Conservation (phyloP, 1,140 invertebrate genomes). For the Mamestra configurata region DNA sequence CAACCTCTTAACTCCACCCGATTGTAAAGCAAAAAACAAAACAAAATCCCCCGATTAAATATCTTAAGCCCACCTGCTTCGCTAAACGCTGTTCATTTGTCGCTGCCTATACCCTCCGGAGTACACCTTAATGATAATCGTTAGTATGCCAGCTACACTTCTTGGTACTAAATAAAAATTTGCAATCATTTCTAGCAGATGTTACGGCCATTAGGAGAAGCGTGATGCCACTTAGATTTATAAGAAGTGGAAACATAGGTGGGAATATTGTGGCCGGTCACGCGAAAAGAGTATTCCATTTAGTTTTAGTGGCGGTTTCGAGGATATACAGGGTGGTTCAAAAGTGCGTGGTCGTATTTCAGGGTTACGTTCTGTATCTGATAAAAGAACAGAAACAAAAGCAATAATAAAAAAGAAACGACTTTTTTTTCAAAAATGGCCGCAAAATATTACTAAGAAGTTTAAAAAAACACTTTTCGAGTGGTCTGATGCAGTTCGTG, state of each 20-base stretch:
- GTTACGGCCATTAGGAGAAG: constrained; percentile 51
- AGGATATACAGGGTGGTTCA: constrained; percentile 29
- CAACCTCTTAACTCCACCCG: not conserved
- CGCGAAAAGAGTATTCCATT: not conserved
- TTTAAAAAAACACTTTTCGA: no score
- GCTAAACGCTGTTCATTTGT: constrained; percentile 49
- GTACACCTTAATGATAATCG: constrained; percentile 55
- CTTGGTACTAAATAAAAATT: constrained; percentile 61
- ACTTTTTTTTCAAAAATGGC: no score
- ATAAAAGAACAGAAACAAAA: no score
- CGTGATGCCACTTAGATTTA: constrained; percentile 7
- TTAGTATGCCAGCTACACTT: constrained; percentile 55
- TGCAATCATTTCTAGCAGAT: constrained; percentile 61
- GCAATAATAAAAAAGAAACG: no score
- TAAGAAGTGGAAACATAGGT: not conserved
- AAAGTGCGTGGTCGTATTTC: no score
- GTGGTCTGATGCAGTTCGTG: no score
- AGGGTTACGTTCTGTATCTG: no score
- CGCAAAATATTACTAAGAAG: no score
- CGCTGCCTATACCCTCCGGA: constrained; percentile 1
- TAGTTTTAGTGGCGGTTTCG: not conserved
- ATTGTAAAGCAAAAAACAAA: constrained; percentile 18
- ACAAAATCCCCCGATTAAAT: constrained; percentile 39
- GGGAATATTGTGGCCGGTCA: not conserved
- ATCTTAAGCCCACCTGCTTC: constrained; percentile 51